A percentile compares a stretch with the other conserved stretches of the same genome.
Conservation (phyloP, 1,140 invertebrate species). For the Drosophila guanche region DNA sequence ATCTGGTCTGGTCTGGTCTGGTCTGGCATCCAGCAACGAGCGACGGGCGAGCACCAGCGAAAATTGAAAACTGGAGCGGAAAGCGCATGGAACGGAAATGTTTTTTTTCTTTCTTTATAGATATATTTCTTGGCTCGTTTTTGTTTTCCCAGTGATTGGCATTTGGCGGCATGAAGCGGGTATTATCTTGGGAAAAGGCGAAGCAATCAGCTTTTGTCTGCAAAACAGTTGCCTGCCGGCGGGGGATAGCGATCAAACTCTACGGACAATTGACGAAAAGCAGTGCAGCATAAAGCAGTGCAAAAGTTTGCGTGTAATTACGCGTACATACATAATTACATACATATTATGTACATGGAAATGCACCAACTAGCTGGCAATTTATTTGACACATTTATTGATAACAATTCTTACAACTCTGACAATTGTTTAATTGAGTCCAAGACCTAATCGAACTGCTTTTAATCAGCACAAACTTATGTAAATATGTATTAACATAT, state of each 20-base stretch:
- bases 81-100: conserved; percentile 74
- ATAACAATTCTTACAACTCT: no score
- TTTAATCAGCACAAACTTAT: no score
- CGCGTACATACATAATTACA: no score
- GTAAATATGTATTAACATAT: no score
- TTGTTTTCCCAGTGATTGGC: conserved; percentile 59
- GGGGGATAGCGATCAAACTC: neutral
- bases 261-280: no score
- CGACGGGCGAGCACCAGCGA: conserved; percentile 36
- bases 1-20: conserved; percentile 6
- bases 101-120: conserved; percentile 48
- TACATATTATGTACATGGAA: no score
- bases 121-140: conserved; percentile 4
- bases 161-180: conserved; percentile 29
- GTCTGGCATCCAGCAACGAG: neutral
- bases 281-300: no score
- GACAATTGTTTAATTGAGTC: no score
- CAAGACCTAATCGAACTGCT: no score
- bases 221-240: neutral
- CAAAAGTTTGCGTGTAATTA: no score
- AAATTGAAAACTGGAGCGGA: conserved; percentile 80
- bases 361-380: no score
- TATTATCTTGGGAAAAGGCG: conserved; percentile 8
- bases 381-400: no score
- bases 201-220: conserved; percentile 30